Evolutionary conservation across 2,797 vertebrate species (phyloP).

Genomic region (Characodon lateralis): DNA sequence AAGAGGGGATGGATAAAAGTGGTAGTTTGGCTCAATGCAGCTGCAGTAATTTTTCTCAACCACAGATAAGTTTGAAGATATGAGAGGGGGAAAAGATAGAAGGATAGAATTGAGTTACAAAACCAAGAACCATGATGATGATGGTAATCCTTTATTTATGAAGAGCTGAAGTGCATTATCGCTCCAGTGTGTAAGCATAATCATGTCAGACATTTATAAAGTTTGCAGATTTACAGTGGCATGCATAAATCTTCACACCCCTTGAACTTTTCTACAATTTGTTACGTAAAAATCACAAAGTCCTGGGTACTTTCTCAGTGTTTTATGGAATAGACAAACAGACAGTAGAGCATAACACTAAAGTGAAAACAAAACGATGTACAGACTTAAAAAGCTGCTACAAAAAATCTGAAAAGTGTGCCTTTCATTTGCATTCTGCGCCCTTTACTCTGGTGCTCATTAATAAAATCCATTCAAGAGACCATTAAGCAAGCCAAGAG

Average conservation of each 20-base stretch:
- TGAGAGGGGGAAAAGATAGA: conserved; percentile 13
- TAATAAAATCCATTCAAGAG: not conserved
- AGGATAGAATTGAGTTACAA: conserved; percentile 45
- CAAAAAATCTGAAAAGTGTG: not conserved
- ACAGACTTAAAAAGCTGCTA: not conserved
- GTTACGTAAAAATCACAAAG: not conserved
- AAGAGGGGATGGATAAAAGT: conserved; percentile 49
- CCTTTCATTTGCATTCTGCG: no score
- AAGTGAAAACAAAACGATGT: not conserved
- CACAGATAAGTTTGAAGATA: conserved; percentile 47
- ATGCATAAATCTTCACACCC: not conserved
- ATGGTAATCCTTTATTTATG: conserved; percentile 28
- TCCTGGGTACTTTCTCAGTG: not conserved
- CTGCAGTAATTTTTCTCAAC: conserved; percentile 48
- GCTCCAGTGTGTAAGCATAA: conserved; percentile 13
- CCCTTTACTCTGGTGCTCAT: no score
- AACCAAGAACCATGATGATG: conserved; percentile 10
- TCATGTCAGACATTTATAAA: not conserved
- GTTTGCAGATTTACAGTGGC: not conserved
- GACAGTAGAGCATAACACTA: not conserved
- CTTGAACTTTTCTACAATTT: not conserved
- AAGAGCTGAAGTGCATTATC: conserved; percentile 7
- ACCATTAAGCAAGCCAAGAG: not conserved
- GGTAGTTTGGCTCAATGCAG: conserved; percentile 42
- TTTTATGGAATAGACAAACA: not conserved